Percentiles rank a stretch among this genome's conserved stretches.
phyloP scores from a whole-genome alignment of 2,113 vertebrate genomes.

The Charina bottae region DNA sequence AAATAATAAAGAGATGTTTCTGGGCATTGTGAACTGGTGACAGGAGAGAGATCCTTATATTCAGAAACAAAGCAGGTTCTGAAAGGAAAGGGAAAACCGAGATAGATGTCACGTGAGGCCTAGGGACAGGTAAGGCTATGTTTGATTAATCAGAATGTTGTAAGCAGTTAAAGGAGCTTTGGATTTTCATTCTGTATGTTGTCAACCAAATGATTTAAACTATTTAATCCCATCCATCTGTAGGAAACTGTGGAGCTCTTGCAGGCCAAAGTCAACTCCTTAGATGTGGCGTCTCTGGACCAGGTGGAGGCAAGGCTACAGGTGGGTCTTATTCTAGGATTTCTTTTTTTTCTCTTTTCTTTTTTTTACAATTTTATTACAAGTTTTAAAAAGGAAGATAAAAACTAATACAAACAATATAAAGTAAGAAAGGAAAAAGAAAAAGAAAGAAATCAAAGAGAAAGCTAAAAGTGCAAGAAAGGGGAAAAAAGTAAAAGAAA shows the following conservation, averaged over 20 bases:
- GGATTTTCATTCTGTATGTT: not conserved
- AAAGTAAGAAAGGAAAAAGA: not conserved
- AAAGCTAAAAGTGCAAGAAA: not conserved
- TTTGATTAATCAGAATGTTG: not conserved
- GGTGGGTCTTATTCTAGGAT: constrained; percentile 67
- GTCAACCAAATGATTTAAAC: not conserved
- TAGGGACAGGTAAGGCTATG: not conserved
- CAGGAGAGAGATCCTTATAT: not conserved
- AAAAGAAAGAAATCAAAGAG: not conserved
- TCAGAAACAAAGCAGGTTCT: not conserved
- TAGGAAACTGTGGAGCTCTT: constrained; percentile 91
- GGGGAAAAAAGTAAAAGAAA: not conserved
- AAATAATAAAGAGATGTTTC: not conserved
- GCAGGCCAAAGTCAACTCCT: constrained; percentile 88
- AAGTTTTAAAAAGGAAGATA: not conserved
- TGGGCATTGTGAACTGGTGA: not conserved
- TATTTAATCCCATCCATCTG: not conserved
- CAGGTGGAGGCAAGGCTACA: constrained; percentile 93
- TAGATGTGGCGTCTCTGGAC: constrained; percentile 89
- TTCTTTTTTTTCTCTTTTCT: not conserved
- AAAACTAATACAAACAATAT: not conserved
- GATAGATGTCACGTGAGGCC: not conserved
- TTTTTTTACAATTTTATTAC: not conserved
- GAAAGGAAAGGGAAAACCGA: not conserved
- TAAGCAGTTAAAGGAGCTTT: not conserved